Evolutionary conservation across 2,888 invertebrate species (phyloP).

Genomic region (Ormyrus labotus): DNA sequence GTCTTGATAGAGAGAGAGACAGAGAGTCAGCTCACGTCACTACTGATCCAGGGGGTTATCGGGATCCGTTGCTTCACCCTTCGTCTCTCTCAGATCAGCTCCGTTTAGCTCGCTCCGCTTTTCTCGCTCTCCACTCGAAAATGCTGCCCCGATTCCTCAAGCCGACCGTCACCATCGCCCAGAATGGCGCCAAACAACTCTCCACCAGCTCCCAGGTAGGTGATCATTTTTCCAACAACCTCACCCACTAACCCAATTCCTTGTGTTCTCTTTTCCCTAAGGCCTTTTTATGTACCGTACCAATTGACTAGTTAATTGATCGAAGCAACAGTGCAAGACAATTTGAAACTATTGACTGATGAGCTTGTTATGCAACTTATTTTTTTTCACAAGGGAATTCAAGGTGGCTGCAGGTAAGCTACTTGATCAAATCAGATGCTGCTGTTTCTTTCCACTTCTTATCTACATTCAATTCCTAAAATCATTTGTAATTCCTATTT

Average conservation of each 20-base stretch:
- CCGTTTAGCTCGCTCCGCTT: neutral
- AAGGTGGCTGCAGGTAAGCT: too few relatives aligned
- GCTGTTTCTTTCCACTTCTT: too few relatives aligned
- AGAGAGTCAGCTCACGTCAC: neutral
- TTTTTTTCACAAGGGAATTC: too few relatives aligned
- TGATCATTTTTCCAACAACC: neutral
- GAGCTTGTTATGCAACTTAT: too few relatives aligned
- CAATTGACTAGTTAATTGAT: too few relatives aligned
- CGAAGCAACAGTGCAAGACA: too few relatives aligned
- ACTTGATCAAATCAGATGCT: too few relatives aligned
- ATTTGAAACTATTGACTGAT: too few relatives aligned
- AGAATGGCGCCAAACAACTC: constrained; percentile 68
- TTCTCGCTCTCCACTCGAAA: constrained; percentile 51
- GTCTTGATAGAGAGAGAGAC: neutral
- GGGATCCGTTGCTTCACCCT: neutral
- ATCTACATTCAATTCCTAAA: too few relatives aligned
- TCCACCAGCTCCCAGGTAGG: constrained; percentile 70
- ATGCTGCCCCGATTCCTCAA: constrained; percentile 72
- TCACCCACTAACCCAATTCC: neutral
- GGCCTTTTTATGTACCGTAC: too few relatives aligned
- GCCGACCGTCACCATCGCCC: constrained; percentile 65
- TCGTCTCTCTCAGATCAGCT: neutral
- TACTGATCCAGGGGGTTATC: constrained; percentile 16
- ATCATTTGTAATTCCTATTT: too few relatives aligned
- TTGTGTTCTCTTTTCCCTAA: neutral